Evolutionary conservation across 1,140 invertebrate genomes (phyloP), one percentile per base, ranked within the genome.

Genomic region (Drosophila tani): DNA sequence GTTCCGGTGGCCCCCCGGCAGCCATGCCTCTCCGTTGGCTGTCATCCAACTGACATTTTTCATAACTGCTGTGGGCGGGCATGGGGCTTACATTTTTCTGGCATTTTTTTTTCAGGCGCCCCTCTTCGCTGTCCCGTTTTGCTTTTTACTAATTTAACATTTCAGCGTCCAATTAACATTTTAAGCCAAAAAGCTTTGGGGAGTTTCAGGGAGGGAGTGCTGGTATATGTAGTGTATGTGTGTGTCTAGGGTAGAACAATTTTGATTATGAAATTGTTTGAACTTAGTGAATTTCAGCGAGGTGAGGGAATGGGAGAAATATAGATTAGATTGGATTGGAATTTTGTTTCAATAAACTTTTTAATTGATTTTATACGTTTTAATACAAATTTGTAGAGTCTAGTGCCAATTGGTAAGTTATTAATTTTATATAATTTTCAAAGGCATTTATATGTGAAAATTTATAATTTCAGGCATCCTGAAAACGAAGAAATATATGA

Each of bases 141-240:
- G 49, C 65, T 75, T 67, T 85, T 70, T 59, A 78, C 67, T 81
- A 84, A 81, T 84, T 81, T 81, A 77, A 81, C 77, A 84, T 85
- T 85, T 85, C 74, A 85, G 82, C 82, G 64, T 85, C 82, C 82
- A 85, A 85, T 85, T 85, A 85, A 85, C 82, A 85, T 84, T 84
- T 84, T 77, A 81, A 81, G 77, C 67, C 59, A 68, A 78, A 84
- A 65, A 77, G 74, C 71, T 80, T 68, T 65, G 74, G 59, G 64
- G 45, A 51, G 71, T 77, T 77, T 8, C 15, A 45, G 6, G n/a
- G 49, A 24, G 14, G 27, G n/a, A 9, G 50, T 9, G 11, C 19
- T 2, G 32, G 41, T 17, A 35, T 19, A 9, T 41, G 24, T 19
- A 35, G 24, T n/a, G 63, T 14, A 45, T 41, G n/a, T 49, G 32